Conservation (phyloP, 2,113 vertebrate species). For the Tupaia tana region DNA sequence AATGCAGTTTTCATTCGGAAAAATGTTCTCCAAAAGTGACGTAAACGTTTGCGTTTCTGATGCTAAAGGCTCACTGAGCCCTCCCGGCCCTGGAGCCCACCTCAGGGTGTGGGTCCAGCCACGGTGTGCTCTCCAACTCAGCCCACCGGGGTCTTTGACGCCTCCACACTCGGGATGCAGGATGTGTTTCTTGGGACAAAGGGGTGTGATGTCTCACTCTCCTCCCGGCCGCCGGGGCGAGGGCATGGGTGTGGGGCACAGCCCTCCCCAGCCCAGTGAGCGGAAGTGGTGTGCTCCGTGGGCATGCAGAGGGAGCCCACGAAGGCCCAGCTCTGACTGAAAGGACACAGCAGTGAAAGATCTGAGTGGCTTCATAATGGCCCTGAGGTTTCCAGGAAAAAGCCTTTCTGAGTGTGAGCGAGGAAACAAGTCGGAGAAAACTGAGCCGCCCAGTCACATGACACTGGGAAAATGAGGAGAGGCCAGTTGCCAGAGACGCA, state of each 20-base stretch:
- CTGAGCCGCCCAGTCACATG: background rate
- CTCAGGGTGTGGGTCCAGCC: no score
- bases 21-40: background rate
- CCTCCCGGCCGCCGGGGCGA: background rate
- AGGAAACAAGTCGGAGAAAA: conserved; percentile 54
- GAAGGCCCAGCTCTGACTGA: background rate
- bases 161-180: background rate
- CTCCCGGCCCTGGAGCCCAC: no score
- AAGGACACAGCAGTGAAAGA: conserved; percentile 71
- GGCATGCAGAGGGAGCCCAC: conserved; percentile 68
- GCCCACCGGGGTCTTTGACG: background rate
- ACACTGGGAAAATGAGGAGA: background rate
- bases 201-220: background rate
- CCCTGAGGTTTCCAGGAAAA: conserved; percentile 77
- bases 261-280: background rate
- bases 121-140: background rate
- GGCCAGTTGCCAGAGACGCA: conserved; percentile 1
- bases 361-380: conserved; percentile 45
- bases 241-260: background rate
- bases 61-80: no score
- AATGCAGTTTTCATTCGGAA: background rate
- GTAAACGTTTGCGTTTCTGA: background rate
- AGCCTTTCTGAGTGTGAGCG: conserved; percentile 51
- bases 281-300: background rate
- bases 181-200: background rate